These are phyloP conservation scores for Keiferia lycopersicella DNA, from an alignment of 2,888 invertebrate genomes.

Conservation along the genomic window DNA sequence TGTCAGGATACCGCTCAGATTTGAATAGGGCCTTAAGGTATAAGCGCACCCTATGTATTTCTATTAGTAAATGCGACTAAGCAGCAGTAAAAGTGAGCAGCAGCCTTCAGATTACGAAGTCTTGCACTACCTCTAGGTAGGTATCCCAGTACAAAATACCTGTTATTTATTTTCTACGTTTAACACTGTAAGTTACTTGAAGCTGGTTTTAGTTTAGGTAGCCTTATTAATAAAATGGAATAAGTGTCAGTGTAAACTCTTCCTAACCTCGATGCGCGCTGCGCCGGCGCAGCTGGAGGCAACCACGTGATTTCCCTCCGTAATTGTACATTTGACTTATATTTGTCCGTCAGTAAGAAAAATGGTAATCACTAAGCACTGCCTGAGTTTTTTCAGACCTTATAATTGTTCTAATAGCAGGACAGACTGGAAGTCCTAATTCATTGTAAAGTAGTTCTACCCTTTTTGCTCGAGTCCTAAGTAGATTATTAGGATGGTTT, in stretches of 20 bases:
- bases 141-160: too few species aligned
- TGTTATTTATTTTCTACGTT: too few species aligned
- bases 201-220: too few species aligned
- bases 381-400: conserved; percentile 26
- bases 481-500: not conserved
- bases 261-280: not conserved
- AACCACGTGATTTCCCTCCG: conserved; percentile 44
- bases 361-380: conserved; percentile 21
- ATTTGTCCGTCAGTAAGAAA: conserved; percentile 45
- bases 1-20: too few species aligned
- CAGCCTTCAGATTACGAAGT: too few species aligned
- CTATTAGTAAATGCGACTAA: too few species aligned
- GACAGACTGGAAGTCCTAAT: not conserved
- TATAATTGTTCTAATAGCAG: conserved; percentile 7
- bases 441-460: not conserved
- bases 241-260: conserved; percentile 9
- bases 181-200: too few species aligned
- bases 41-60: too few species aligned
- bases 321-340: conserved; percentile 58
- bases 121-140: too few species aligned
- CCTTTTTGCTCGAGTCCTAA: not conserved
- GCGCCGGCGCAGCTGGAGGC: conserved; percentile 44
- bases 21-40: too few species aligned
- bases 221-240: too few species aligned
- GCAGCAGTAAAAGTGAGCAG: too few species aligned